Evolutionary conservation across 2,113 vertebrate species (phyloP).

Genomic region (Megalops atlanticus): DNA sequence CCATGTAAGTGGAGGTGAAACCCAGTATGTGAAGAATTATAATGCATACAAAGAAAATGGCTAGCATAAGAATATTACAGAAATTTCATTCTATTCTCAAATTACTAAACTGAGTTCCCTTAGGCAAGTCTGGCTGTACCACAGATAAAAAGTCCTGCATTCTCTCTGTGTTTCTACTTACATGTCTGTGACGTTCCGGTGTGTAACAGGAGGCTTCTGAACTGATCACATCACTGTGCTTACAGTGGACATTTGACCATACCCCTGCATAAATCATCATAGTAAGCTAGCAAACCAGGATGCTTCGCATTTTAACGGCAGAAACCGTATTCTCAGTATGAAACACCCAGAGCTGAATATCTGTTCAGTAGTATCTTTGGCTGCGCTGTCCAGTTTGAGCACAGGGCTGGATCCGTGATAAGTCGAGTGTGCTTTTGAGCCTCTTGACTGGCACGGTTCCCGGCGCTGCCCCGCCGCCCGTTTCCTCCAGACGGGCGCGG

Average conservation of each 20-base stretch:
- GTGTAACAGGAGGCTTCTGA: no score
- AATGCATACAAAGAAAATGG: neutral
- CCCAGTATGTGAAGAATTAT: no score
- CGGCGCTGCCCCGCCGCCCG: neutral
- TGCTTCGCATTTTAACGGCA: neutral
- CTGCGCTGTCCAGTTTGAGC: neutral
- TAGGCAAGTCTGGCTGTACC: no score
- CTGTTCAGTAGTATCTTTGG: no score
- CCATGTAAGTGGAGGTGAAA: neutral
- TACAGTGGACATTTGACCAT: neutral
- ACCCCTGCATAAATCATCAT: neutral
- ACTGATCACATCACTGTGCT: neutral
- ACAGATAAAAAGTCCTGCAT: no score
- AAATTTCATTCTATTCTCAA: no score
- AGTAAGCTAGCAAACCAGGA: neutral
- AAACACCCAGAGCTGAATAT: neutral
- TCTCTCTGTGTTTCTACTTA: no score
- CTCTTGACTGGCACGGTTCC: neutral
- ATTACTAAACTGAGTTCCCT: no score
- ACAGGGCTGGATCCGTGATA: neutral
- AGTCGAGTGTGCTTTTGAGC: neutral
- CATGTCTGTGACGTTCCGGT: no score
- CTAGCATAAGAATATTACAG: neutral
- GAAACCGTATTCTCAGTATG: neutral
- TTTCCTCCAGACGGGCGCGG: neutral